Evolutionary conservation across 1,140 invertebrate genomes (phyloP).

Genomic region (Drosophila funebris): DNA sequence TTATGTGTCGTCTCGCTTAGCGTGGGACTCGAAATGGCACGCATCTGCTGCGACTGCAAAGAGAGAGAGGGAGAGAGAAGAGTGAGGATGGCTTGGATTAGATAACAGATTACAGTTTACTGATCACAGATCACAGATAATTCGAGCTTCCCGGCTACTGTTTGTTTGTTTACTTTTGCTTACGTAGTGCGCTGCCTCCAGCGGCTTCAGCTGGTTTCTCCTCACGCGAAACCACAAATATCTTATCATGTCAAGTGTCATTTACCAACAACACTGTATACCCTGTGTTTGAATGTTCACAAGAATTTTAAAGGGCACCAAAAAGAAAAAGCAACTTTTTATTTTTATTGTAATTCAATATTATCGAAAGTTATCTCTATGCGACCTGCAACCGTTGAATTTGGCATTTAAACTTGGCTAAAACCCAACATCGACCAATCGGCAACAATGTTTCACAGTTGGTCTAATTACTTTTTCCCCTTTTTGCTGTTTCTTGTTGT

Average conservation of each 20-base stretch:
- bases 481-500: neutral
- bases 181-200: conserved; percentile 29
- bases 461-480: conserved; percentile 2
- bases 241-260: conserved; percentile 34
- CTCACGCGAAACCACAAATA: conserved; percentile 52
- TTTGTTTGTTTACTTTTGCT: conserved; percentile 2
- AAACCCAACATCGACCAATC: neutral
- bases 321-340: neutral
- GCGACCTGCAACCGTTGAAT: neutral
- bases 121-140: neutral
- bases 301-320: conserved; percentile 26
- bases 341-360: neutral
- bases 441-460: neutral
- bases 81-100: neutral
- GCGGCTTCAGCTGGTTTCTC: conserved; percentile 25
- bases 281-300: conserved; percentile 14
- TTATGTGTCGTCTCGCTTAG: conserved; percentile 43
- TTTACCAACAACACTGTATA: conserved; percentile 1
- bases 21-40: conserved; percentile 80
- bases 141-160: neutral
- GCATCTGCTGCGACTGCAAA: conserved; percentile 76
- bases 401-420: neutral
- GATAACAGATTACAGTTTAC: neutral
- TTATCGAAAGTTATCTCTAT: neutral
- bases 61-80: neutral